Percentiles rank a stretch among this genome's conserved stretches.
These are phyloP conservation scores for Heterodera carotae DNA, from an alignment of 1,140 invertebrate genomes.

Conservation along the genomic window DNA sequence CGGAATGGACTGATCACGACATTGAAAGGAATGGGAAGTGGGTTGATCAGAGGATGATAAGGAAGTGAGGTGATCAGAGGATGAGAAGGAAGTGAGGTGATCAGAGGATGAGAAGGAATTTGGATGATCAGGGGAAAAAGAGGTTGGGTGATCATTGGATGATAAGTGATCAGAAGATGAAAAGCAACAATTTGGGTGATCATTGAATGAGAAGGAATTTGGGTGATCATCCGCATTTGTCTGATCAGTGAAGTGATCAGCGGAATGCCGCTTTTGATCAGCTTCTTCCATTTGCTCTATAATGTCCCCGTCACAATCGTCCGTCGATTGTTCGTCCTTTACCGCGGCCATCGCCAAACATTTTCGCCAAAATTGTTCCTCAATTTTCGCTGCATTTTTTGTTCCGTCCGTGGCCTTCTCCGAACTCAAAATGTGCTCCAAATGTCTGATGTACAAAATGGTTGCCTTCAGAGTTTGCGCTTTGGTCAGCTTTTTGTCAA, in stretches of 20 bases:
- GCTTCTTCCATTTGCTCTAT: background rate
- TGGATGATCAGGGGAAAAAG: too few species aligned
- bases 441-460: constrained; percentile 52
- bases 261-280: background rate
- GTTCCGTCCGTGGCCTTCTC: background rate
- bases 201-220: too few species aligned
- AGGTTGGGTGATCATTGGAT: too few species aligned
- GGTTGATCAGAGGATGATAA: background rate
- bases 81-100: background rate
- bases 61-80: background rate
- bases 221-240: background rate
- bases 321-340: constrained; percentile 16
- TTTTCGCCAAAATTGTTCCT: constrained; percentile 10
- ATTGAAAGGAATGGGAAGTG: background rate
- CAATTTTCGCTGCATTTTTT: background rate
- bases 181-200: too few species aligned
- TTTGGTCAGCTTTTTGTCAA: constrained; percentile 53
- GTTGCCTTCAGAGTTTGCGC: constrained; percentile 52
- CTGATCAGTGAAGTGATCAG: too few species aligned
- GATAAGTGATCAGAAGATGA: too few species aligned
- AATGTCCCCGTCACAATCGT: background rate
- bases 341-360: background rate
- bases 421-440: constrained; percentile 31
- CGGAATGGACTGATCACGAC: background rate
- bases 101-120: background rate